Evolutionary conservation across 1,140 invertebrate species (phyloP).

Genomic region (Orchesella cincta): DNA sequence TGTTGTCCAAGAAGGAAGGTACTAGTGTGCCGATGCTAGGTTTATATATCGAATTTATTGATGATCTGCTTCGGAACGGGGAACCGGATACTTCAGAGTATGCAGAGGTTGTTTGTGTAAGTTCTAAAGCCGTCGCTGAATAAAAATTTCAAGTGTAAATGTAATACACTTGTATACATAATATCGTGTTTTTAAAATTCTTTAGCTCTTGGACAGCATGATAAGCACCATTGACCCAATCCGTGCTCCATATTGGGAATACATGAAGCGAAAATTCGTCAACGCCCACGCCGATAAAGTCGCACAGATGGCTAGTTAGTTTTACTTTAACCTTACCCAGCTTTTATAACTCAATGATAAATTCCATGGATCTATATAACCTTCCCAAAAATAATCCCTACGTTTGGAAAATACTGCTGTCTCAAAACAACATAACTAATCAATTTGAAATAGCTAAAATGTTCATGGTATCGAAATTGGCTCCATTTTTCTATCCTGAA

Average conservation of each 20-base stretch:
- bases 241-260: neutral
- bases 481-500: too few relatives aligned
- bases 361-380: too few relatives aligned
- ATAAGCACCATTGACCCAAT: neutral
- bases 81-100: neutral
- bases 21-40: constrained; percentile 33
- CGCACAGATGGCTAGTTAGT: too few relatives aligned
- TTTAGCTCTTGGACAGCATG: neutral
- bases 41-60: constrained; percentile 27
- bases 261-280: constrained; percentile 15
- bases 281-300: neutral
- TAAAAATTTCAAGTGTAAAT: neutral
- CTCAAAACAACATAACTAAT: too few relatives aligned
- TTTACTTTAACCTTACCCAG: too few relatives aligned
- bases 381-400: too few relatives aligned
- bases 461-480: too few relatives aligned
- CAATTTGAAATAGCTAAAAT: too few relatives aligned
- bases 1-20: neutral
- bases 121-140: neutral
- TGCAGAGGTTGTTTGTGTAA: neutral
- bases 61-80: constrained; percentile 14
- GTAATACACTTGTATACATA: neutral
- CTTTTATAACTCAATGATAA: too few relatives aligned
- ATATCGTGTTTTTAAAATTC: neutral
- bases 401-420: too few relatives aligned